Percentiles rank a stretch among this genome's conserved stretches.
Conservation (phyloP, 2,888 invertebrate genomes). For the Omphaloscelis lunosa region DNA sequence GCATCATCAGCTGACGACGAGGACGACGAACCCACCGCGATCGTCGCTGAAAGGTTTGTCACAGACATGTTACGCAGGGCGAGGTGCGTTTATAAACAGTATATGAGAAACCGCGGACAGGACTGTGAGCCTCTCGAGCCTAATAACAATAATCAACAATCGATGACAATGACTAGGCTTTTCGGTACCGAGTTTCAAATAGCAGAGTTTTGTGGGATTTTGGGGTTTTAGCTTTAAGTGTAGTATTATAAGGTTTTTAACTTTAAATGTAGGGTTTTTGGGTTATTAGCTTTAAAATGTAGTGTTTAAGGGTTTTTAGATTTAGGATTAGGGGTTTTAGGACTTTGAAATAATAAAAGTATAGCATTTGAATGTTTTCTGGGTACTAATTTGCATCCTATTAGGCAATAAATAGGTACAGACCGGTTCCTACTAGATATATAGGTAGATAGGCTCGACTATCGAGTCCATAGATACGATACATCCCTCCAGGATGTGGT, state of each 20-base stretch:
- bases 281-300: no score
- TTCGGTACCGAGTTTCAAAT: background rate
- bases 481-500: no score
- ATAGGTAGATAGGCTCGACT: background rate
- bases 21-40: constrained; percentile 72
- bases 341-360: background rate
- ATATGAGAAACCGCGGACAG: constrained; percentile 44
- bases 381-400: background rate
- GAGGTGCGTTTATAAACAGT: constrained; percentile 16
- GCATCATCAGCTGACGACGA: constrained; percentile 79
- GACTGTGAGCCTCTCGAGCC: background rate
- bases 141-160: background rate
- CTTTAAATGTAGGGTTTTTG: no score
- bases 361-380: background rate
- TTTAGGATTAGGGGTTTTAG: background rate
- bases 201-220: background rate
- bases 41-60: constrained; percentile 69
- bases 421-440: background rate
- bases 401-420: background rate
- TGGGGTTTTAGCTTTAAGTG: no score
- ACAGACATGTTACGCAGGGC: constrained; percentile 1
- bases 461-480: background rate
- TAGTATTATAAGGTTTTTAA: background rate
- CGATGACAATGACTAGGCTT: background rate
- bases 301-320: no score